Base-by-base conservation (phyloP, 1,140 invertebrate species). In the Drosophila insularis region DNA sequence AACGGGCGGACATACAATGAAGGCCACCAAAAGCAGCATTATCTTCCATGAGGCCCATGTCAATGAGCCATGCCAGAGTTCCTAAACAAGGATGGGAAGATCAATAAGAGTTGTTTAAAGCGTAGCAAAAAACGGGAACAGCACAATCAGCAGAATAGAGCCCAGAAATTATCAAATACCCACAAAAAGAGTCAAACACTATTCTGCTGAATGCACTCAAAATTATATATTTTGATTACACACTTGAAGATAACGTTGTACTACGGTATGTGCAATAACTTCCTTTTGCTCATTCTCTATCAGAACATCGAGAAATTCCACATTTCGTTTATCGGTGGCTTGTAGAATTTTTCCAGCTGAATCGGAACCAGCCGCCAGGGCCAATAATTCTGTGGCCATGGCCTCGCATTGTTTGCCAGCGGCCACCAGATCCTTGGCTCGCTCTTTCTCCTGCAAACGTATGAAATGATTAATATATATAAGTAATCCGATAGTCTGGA, bases 251-350 rank as follows among this genome's bases (percentile, higher is more conserved):
- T 97, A 97, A 90, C 96, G 94, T 91, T 98, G 97, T 35, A 98
- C 97, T 53, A 97, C 96, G 2, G 96, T 97, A 89, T 97, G 96
- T 6, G 96, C 96, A 74, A 97, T 97, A 1, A 99, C 98, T 93
- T 98, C 97, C 92, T 99, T 99, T 90, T 99, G 98, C 92, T 99
- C 98, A 91, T 98, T 98, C 92, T 99, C 98, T 75, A 99, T 99
- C 6, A 99, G 94, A 0, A 99, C 97, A 91, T 99, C 99, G 40
- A 99, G 93, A 92, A 99, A 98, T 89, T 98, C 98, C 39, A 97
- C 96, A 79, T 98, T 98, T 69, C 97, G 93, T 46, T 97, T 94
- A 91, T 99, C 98, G 59, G 97, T 97, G 56, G 98, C 97, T 43
- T 97, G 97, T 27, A 99, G 93, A 53, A 99, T 96, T 77, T 97